These are phyloP conservation scores for Aphaenogaster rudis DNA, from an alignment of 1,140 invertebrate species.

Conservation along the genomic window DNA sequence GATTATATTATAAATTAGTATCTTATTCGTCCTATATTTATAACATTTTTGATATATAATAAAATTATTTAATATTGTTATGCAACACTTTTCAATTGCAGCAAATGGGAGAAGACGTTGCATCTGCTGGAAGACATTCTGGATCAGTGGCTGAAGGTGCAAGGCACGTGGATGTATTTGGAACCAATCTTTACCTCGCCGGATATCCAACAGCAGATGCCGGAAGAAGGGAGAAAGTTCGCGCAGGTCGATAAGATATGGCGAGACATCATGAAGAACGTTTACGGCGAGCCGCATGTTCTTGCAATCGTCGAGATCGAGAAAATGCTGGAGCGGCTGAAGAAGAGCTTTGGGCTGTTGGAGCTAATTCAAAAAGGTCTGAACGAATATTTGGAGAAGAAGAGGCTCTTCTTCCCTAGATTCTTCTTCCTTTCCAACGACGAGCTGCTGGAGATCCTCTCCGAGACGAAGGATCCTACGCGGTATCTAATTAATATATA, in stretches of 20 bases:
- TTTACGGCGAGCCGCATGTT: conserved; percentile 92
- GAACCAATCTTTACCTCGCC: conserved; percentile 98
- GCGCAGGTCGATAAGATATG: conserved; percentile 97
- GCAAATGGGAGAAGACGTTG: conserved; percentile 92
- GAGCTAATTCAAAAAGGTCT: conserved; percentile 97
- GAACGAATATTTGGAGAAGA: conserved; percentile 98
- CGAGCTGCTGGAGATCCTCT: conserved; percentile 98
- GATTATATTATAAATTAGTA: neutral
- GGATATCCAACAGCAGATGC: conserved; percentile 98
- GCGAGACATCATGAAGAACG: conserved; percentile 97
- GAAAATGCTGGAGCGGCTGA: conserved; percentile 96
- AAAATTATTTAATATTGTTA: neutral
- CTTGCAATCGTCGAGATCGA: conserved; percentile 95
- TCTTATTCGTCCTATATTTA: neutral
- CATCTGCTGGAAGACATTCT: conserved; percentile 94
- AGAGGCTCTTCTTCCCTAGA: conserved; percentile 96
- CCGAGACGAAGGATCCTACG: conserved; percentile 98
- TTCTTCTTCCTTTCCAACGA: conserved; percentile 99
- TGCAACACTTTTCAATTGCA: conserved; percentile 75
- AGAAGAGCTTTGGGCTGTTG: conserved; percentile 94
- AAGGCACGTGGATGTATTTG: conserved; percentile 98
- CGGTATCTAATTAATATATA: conserved; percentile 86
- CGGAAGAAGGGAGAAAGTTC: conserved; percentile 94
- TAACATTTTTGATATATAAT: neutral
- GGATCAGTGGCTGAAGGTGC: conserved; percentile 98